Base-by-base conservation (phyloP, 2,888 invertebrate species). In the Zhengitettix transpicula region DNA sequence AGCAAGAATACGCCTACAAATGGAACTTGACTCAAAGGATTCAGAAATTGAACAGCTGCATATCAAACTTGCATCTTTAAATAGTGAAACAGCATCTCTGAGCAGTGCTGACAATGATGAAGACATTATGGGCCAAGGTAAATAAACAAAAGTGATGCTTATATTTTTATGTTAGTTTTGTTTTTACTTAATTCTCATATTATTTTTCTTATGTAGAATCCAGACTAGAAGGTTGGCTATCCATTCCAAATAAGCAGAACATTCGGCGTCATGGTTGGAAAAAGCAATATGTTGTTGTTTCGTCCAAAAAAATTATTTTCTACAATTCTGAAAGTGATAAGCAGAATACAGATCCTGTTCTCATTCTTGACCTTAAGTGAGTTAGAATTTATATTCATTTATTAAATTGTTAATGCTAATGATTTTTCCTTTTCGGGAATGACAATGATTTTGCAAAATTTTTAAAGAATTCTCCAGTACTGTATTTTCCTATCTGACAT, bases 1-100 rank as follows among this genome's bases (percentile, higher is more conserved):
- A 68, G 77, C 81, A 11, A 83, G 82, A 67, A 78, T 87, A 67
- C 83, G 88, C 63, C 80, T 95, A 62, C 89, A 92, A 73, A 96
- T 96, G 95, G 97, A 98, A 77, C 81, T 95, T 63, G 96, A 96
- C 74, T 90, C 92, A 69, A 97, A 96, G 74, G 96, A 97, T 71
- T 91, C 88, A 0, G 96, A 97, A 76, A 92, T 97, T 64, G 96
- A 97, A 75, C 89, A 91, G 71, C 75, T 95, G 53, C 87, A 89
- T 61, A 86, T 89, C 73, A 92, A 92, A 72, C 75, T 95, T 58
- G 84, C 87, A 9, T 80, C 85, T 5, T 72, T 87, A 47, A 87
- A 86, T 64, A 85, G 85, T 67, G 95, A 96, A 75, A 92, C 93
- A 0, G 90, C 91, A 1, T 94, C 93, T 5, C 81, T 95, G 63